Base-by-base conservation (phyloP, 1,140 invertebrate genomes). In the Scaptodrosophila lebanonensis region DNA sequence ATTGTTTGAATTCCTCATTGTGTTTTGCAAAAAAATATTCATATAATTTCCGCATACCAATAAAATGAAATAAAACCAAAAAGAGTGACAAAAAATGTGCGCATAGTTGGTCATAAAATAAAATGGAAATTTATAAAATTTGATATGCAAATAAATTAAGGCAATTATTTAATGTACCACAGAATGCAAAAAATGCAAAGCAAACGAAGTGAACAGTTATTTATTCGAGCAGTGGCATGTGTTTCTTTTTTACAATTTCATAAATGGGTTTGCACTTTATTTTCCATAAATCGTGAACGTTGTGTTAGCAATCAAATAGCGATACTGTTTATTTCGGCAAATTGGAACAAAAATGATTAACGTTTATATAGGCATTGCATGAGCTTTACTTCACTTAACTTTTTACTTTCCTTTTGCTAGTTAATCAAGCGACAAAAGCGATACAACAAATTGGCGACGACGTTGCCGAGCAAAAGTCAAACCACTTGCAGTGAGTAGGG, bases 101-200 rank as follows among this genome's bases (percentile, higher is more conserved):
- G 39, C 38, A 38, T 17, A 49, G 39, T 57, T 29, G 57, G 67
- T 66, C 68, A 35, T 47, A 79, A 49, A 49, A 36, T 42, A 42
- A 48, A 42, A 79, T 79, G 73, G 68, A 79, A 79, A 79, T 73
- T 57, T 79, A 48, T 49, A 48, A 42, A 58, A 58, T 79, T 73
- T 69, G 22, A 53, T 58, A 73, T 79, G 73, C 73, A 79, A 69
- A 82, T 73, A 73, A 52, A 53, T 64, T 64, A 62, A 69, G 66
- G 63, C 75, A 82, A 79, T 79, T 79, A 79, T 77, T 73, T 51
- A 42, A 40, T 56, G 33, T 35, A 33, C 9, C 27, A 36, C 33
- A 39, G 57, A 42, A 42, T 22, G 7, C 17, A 30, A 56, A 40
- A 43, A 8, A 12, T 29, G 20, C 15, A 40, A 12, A 53, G 42